Evolutionary conservation across 2,888 invertebrate species (phyloP).

Genomic region (Amphipyra tragopoginis): DNA sequence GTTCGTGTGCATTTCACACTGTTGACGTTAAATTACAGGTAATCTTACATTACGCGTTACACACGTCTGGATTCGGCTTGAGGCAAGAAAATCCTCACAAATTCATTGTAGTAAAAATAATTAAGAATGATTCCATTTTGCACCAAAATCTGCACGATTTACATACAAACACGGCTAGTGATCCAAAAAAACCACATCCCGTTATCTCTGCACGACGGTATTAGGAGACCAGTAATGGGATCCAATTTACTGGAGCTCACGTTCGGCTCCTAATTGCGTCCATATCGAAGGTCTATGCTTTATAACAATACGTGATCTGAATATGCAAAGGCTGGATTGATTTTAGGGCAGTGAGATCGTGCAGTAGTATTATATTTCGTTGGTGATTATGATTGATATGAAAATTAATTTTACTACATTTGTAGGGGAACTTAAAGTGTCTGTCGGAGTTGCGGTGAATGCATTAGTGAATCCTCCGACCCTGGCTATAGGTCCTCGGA

Average conservation of each 20-base stretch:
- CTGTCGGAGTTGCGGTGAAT: no score
- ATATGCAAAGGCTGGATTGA: conserved; percentile 55
- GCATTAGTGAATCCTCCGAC: no score
- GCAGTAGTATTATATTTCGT: not conserved
- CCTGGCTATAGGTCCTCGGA: no score
- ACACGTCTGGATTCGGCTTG: no score
- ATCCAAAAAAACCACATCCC: conserved; percentile 4
- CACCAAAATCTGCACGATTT: not conserved
- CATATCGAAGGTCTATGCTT: conserved; percentile 66
- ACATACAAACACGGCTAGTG: not conserved
- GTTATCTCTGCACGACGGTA: conserved; percentile 25
- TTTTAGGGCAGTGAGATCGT: conserved; percentile 24
- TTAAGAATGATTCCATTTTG: not conserved
- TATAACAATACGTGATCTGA: conserved; percentile 68
- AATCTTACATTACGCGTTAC: no score
- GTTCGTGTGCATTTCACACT: no score
- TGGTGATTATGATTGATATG: no score
- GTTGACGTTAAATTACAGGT: no score
- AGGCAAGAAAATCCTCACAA: no score
- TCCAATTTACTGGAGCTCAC: conserved; percentile 64
- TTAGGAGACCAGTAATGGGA: conserved; percentile 49
- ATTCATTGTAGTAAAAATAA: no score
- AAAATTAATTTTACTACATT: no score
- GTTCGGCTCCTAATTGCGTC: conserved; percentile 69
- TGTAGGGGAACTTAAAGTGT: no score